Conservation (phyloP, 2,888 invertebrate genomes). For the Margaritifera margaritifera region DNA sequence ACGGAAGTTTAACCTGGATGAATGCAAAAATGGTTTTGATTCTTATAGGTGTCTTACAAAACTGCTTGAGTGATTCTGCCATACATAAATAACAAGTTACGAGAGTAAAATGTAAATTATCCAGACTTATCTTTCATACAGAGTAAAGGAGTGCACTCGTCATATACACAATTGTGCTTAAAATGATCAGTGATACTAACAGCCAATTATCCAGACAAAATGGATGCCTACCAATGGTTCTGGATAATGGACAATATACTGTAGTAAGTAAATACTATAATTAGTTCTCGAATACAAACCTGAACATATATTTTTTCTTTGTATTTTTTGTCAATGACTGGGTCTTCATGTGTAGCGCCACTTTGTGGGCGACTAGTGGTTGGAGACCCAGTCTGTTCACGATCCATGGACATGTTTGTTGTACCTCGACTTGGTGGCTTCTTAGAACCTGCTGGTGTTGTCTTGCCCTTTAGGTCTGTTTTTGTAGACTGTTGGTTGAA, state of each 20-base stretch:
- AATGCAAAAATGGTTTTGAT: too few species aligned
- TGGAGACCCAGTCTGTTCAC: slow-evolving; percentile 37
- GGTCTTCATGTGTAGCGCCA: slow-evolving; percentile 37
- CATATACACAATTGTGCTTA: too few species aligned
- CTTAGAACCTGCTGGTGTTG: slow-evolving; percentile 22
- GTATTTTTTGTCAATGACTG: slow-evolving; percentile 51
- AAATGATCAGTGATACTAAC: too few species aligned
- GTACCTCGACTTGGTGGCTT: slow-evolving; percentile 38
- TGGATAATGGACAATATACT: background rate
- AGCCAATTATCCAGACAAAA: background rate
- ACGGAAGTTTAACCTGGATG: too few species aligned
- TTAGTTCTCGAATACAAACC: slow-evolving; percentile 33
- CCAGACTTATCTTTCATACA: too few species aligned
- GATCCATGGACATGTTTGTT: slow-evolving; percentile 29
- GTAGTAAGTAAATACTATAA: slow-evolving; percentile 1
- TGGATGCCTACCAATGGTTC: background rate
- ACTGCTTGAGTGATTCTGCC: too few species aligned
- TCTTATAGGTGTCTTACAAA: too few species aligned
- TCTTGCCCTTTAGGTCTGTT: slow-evolving; percentile 31
- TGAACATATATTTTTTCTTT: slow-evolving; percentile 57
- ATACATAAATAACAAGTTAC: too few species aligned
- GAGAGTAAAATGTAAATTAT: too few species aligned
- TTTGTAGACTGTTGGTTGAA: slow-evolving; percentile 29
- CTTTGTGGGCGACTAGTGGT: slow-evolving; percentile 25
- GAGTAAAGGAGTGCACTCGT: too few species aligned